Conservation (phyloP, 2,888 invertebrate genomes). For the Ectobius pallidus region DNA sequence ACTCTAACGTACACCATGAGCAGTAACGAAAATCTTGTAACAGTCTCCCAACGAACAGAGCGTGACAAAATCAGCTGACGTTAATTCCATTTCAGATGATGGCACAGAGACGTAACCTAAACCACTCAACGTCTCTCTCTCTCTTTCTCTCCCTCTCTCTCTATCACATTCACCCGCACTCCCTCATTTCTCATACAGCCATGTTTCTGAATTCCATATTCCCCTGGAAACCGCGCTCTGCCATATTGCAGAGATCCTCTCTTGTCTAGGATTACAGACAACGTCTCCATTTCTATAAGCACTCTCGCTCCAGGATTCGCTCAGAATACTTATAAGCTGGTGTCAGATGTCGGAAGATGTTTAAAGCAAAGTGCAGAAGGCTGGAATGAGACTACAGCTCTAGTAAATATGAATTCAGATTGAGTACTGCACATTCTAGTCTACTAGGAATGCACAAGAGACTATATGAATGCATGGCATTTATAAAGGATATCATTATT, state of each 20-base stretch:
- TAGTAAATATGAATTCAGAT: conserved; percentile 9
- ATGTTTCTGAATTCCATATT: conserved; percentile 29
- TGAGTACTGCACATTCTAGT: neutral
- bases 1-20: too few species aligned
- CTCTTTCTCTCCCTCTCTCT: neutral
- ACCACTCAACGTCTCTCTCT: conserved; percentile 6
- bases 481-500: too few species aligned
- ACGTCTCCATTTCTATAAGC: conserved; percentile 28
- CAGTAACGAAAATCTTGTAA: conserved; percentile 30
- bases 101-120: conserved; percentile 23
- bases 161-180: neutral
- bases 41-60: conserved; percentile 25
- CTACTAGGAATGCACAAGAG: neutral
- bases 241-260: conserved; percentile 30
- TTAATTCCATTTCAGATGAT: conserved; percentile 34
- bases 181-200: conserved; percentile 10
- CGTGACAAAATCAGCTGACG: conserved; percentile 38
- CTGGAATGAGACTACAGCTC: neutral
- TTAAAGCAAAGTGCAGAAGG: conserved; percentile 15
- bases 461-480: too few species aligned
- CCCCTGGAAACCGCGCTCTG: conserved; percentile 33
- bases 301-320: conserved; percentile 39
- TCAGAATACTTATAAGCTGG: conserved; percentile 34
- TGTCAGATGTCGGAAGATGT: conserved; percentile 31
- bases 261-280: conserved; percentile 19